phyloP scores from a whole-genome alignment of 2,888 invertebrate genomes.

The Amblyjoppa proteus region DNA sequence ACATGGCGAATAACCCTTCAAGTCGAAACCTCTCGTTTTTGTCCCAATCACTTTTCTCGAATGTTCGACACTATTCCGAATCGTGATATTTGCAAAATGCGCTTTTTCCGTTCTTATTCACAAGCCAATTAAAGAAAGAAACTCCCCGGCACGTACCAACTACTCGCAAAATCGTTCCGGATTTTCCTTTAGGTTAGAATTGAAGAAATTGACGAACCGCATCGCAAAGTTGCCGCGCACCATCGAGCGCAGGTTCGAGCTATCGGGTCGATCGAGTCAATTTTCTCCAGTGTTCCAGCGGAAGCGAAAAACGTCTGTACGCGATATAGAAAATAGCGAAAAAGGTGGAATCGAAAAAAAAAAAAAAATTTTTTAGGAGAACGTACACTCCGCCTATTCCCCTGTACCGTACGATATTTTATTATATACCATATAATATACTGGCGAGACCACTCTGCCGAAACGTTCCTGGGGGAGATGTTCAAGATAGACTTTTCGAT shows the following conservation, averaged over 20 bases:
- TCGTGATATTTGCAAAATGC: neutral
- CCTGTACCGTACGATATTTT: conserved; percentile 33
- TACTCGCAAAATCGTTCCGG: neutral
- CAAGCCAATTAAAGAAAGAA: neutral
- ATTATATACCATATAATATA: conserved; percentile 37
- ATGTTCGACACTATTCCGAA: neutral
- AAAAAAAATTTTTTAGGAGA: neutral
- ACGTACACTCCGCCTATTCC: conserved; percentile 15
- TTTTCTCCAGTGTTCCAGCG: conserved; percentile 32
- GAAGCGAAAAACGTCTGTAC: conserved; percentile 47
- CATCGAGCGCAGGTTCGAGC: neutral
- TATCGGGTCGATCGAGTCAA: conserved; percentile 19
- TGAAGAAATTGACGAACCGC: neutral
- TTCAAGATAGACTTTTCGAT: conserved; percentile 73
- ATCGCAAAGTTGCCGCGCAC: neutral
- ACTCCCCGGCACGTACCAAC: neutral
- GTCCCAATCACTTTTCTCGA: neutral
- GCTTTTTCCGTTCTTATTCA: neutral
- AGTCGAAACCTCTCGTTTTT: neutral
- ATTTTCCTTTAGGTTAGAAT: neutral
- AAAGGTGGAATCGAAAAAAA: neutral
- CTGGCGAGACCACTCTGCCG: conserved; percentile 52
- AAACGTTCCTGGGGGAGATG: conserved; percentile 66
- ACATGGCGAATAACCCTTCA: neutral
- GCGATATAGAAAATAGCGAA: conserved; percentile 23